Base-by-base conservation (phyloP, 2,888 invertebrate genomes). In the Conus canariensis region DNA sequence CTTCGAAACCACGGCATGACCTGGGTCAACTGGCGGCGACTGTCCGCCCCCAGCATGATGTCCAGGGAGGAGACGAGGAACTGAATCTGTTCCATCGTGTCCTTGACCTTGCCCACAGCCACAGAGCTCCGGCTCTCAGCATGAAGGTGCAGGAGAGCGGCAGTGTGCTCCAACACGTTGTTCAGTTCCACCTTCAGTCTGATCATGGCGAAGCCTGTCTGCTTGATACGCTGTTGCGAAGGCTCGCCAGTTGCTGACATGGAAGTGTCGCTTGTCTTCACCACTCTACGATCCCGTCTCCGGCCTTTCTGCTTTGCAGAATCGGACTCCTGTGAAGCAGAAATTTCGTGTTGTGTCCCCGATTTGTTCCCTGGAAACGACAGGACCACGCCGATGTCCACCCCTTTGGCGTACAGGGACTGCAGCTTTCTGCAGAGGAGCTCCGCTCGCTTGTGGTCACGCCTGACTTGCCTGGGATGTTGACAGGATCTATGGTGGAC, bases 151-250 rank as follows among this genome's bases (percentile, higher is more conserved):
- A 85, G 60, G 22, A 85, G 12, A 14, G 60, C 85, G 3, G 90
- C 87, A 12, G 70, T 67, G 87, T 90, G 25, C 83, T 90, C 90
- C 22, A 87, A 70, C 60, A 90, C 90, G 67, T 87, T 74, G 77
- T 90, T 80, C 16, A 90, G 90, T 30, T 90, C 90, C 10, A 90
- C 64, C 87, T 90, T 90, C 77, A 87, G 80, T 22, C 77, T 67
- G 19, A 80, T 9, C 67, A 87, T 85, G 82, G 45, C 45, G 1
- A 7, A 6, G 7, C 56, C 25, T 30, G 70, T 30, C 45, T 87
- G 45, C 22, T 67, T 87, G 59, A 85, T 25, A 60, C 22, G 14
- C 60, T 85, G 85, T 9, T 25, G 60, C n/a, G 59, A 70, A 16
- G 19, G 8, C 70, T 16, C 19, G 70, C 70, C 22, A 16, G 70